These are phyloP conservation scores for Sepiola atlantica DNA, from an alignment of 2,888 invertebrate genomes.

Conservation along the genomic window DNA sequence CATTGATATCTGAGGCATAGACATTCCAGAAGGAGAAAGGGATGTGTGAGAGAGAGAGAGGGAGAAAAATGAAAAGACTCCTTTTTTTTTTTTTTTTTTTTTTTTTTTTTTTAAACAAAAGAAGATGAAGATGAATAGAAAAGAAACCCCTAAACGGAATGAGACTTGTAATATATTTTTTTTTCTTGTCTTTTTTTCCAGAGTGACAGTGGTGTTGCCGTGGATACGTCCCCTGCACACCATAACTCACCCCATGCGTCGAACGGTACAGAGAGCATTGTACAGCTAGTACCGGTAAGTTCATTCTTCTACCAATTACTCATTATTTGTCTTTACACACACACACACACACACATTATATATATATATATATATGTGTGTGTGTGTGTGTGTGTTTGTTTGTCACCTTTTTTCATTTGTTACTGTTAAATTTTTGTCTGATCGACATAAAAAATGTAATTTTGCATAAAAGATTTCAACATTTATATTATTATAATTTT, in stretches of 20 bases:
- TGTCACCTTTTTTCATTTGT: too few species aligned
- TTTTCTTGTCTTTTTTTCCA: slow-evolving; percentile 50
- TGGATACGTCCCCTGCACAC: slow-evolving; percentile 42
- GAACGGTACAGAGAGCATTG: slow-evolving; percentile 54
- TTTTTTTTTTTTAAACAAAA: background rate
- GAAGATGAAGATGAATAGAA: slow-evolving; percentile 3
- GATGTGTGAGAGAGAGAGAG: background rate
- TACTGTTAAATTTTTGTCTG: too few species aligned
- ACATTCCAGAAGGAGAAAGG: slow-evolving; percentile 24
- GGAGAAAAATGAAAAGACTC: background rate
- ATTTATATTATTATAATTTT: too few species aligned
- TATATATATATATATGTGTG: too few species aligned
- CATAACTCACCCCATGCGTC: slow-evolving; percentile 35
- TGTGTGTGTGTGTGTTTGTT: too few species aligned
- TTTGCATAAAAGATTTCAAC: background rate
- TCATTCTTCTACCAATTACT: background rate
- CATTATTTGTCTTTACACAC: background rate
- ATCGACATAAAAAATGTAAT: too few species aligned
- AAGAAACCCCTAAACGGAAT: background rate
- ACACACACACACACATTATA: too few species aligned
- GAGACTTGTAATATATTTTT: background rate
- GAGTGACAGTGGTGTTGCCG: slow-evolving; percentile 50
- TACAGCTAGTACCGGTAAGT: slow-evolving; percentile 60
- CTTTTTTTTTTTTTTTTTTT: too few species aligned
- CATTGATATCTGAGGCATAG: background rate